Percentiles rank a stretch among this genome's conserved stretches.
Evolutionary conservation across 2,888 invertebrate species (phyloP).

Genomic region (Orthosia gracilis): DNA sequence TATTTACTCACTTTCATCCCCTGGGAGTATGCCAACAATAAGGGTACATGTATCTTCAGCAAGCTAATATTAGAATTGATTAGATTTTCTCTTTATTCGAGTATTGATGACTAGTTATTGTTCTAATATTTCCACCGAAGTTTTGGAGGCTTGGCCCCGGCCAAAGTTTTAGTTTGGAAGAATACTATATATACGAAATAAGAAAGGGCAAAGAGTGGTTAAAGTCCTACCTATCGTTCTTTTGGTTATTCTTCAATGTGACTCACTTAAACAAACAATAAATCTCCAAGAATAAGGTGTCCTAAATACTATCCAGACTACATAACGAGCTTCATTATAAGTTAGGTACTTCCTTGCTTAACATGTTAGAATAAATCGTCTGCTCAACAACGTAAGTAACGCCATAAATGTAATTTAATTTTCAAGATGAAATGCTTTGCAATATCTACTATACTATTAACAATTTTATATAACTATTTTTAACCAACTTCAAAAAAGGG

Average conservation of each 20-base stretch:
- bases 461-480: neutral
- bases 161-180: neutral
- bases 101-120: too few species aligned
- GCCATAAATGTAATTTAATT: neutral
- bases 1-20: neutral
- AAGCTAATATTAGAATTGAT: neutral
- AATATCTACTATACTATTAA: neutral
- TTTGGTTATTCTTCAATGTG: neutral
- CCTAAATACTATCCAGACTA: neutral
- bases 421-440: too few species aligned
- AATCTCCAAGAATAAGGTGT: neutral
- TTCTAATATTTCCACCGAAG: neutral
- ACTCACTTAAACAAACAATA: neutral
- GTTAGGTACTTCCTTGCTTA: too few species aligned
- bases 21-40: neutral
- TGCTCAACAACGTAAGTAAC: too few species aligned
- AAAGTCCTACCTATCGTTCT: neutral
- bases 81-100: too few species aligned
- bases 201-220: neutral
- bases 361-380: too few species aligned
- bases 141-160: neutral
- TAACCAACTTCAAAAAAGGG: too few species aligned
- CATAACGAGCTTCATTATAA: too few species aligned
- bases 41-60: neutral
- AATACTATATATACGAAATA: neutral